Conservation (phyloP, 2,797 vertebrate genomes). For the Pelochelys cantorii region DNA sequence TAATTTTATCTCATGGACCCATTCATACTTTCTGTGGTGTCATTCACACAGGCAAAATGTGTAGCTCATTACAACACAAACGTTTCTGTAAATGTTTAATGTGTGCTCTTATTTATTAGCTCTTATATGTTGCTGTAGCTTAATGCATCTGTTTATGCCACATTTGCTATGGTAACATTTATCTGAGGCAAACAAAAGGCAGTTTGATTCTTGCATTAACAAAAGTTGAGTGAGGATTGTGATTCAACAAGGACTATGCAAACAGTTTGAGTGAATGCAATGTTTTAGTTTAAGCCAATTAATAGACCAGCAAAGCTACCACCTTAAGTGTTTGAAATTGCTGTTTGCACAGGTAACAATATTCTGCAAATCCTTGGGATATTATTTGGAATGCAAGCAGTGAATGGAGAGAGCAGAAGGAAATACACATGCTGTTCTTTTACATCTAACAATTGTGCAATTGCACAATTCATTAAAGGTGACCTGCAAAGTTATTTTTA, state of each 20-base stretch:
- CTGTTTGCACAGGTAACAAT: neutral
- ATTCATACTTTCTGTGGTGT: slow-evolving; percentile 11
- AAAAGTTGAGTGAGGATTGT: slow-evolving; percentile 57
- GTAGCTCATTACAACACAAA: slow-evolving; percentile 31
- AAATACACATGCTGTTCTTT: neutral
- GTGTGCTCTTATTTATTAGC: slow-evolving; percentile 33
- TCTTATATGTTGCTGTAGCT: slow-evolving; percentile 48
- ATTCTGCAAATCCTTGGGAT: slow-evolving; percentile 47
- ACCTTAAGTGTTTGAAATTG: slow-evolving; percentile 45
- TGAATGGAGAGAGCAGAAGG: neutral
- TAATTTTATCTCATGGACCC: slow-evolving; percentile 80
- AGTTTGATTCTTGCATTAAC: slow-evolving; percentile 73
- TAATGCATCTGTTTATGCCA: slow-evolving; percentile 61
- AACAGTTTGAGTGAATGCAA: slow-evolving; percentile 46
- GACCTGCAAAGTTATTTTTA: neutral
- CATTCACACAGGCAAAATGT: slow-evolving; percentile 71
- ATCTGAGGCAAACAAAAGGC: slow-evolving; percentile 69
- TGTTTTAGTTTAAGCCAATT: slow-evolving; percentile 68
- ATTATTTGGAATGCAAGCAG: slow-evolving; percentile 20
- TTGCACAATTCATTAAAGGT: neutral
- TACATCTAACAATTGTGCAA: neutral
- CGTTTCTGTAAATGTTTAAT: neutral
- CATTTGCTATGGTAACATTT: slow-evolving; percentile 55
- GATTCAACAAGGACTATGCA: slow-evolving; percentile 67
- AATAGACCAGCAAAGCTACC: slow-evolving; percentile 48